Conservation (phyloP, 1,140 invertebrate species). For the Drosophila micromelanica region DNA sequence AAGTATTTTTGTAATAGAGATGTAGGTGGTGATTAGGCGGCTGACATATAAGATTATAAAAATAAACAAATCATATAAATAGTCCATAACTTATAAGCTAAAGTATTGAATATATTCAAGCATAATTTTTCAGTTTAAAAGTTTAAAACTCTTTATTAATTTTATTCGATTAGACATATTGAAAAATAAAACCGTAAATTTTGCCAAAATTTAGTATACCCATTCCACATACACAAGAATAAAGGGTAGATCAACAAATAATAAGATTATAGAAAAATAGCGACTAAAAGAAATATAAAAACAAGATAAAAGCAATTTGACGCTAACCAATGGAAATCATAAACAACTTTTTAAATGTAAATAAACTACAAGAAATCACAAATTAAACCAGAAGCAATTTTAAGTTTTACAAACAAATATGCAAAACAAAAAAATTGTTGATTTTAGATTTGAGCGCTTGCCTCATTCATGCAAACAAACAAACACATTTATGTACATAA, state of each 20-base stretch:
- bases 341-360: conserved; percentile 44
- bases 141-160: too few species aligned
- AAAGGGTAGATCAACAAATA: background rate
- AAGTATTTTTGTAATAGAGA: too few species aligned
- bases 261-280: conserved; percentile 17
- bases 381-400: conserved; percentile 19
- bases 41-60: too few species aligned
- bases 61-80: too few species aligned
- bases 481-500: conserved; percentile 1
- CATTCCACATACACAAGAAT: background rate
- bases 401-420: conserved; percentile 1
- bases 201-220: background rate
- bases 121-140: too few species aligned
- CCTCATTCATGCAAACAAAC: conserved; percentile 23
- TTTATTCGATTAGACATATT: too few species aligned
- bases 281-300: conserved; percentile 6
- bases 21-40: too few species aligned
- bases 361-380: conserved; percentile 35
- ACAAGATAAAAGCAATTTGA: conserved; percentile 27
- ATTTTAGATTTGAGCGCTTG: conserved; percentile 12
- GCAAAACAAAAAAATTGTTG: background rate
- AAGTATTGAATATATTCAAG: too few species aligned
- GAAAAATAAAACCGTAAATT: too few species aligned
- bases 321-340: conserved; percentile 11
- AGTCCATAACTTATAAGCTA: too few species aligned